Evolutionary conservation across 2,888 invertebrate genomes (phyloP).

Genomic region (Drosophila eohydei): DNA sequence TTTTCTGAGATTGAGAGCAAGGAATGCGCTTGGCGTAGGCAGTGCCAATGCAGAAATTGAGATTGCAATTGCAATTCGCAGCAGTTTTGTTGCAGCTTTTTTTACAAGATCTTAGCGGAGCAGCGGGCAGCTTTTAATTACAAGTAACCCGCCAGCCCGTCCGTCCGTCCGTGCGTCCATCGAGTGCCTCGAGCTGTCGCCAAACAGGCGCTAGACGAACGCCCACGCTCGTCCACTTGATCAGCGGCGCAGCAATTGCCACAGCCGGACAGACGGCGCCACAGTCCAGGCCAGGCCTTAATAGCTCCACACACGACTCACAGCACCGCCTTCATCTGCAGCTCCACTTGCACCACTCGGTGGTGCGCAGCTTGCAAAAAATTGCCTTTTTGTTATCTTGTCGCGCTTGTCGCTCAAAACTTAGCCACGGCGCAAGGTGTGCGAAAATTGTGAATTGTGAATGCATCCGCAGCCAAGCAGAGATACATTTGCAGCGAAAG

Average conservation of each 20-base stretch:
- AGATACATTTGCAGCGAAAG: constrained; percentile 14
- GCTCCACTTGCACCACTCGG: constrained; percentile 9
- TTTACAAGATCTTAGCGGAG: constrained; percentile 38
- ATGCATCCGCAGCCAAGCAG: constrained; percentile 42
- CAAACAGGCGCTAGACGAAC: constrained; percentile 74
- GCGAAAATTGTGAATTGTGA: constrained; percentile 45
- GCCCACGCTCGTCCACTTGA: constrained; percentile 74
- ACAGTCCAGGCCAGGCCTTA: constrained; percentile 43
- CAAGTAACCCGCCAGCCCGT: constrained; percentile 45
- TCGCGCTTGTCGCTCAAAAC: constrained; percentile 72
- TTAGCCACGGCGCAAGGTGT: constrained; percentile 68
- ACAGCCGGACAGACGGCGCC: constrained; percentile 54
- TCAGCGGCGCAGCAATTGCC: constrained; percentile 34
- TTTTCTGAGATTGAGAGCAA: constrained; percentile 48
- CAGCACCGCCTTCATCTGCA: constrained; percentile 7
- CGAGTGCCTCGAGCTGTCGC: constrained; percentile 65
- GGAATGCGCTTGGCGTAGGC: constrained; percentile 73
- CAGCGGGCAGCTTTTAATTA: constrained; percentile 65
- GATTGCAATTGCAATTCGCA: constrained; percentile 24
- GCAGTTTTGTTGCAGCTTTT: constrained; percentile 29
- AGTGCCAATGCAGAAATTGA: constrained; percentile 47
- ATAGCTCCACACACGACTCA: constrained; percentile 49
- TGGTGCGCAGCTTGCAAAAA: constrained; percentile 45
- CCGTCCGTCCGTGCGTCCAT: constrained; percentile 12
- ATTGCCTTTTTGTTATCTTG: constrained; percentile 76